Percentiles rank a stretch among this genome's conserved stretches.
Evolutionary conservation across 2,797 vertebrate genomes (phyloP).

Genomic region (Corythornis leucogaster): DNA sequence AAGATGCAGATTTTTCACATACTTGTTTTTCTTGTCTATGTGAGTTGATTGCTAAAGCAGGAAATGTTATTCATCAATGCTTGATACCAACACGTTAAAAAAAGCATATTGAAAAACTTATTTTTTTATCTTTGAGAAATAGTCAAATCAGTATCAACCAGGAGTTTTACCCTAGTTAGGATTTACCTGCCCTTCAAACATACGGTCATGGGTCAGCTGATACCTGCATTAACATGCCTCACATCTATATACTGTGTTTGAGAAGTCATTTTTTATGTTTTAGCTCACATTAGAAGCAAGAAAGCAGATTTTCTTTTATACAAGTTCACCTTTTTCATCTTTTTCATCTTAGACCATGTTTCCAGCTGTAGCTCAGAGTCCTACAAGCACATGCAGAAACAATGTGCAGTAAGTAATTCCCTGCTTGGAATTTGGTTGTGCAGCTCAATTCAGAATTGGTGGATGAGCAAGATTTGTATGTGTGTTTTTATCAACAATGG

Average conservation of each 20-base stretch:
- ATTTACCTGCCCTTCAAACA: neutral
- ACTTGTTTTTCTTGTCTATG: neutral
- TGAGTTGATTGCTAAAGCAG: conserved; percentile 39
- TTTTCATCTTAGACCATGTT: neutral
- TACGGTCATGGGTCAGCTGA: neutral
- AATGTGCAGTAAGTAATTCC: neutral
- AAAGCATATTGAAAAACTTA: neutral
- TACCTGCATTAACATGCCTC: neutral
- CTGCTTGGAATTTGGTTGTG: neutral
- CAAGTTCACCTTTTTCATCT: neutral
- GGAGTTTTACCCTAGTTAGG: neutral
- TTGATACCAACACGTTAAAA: neutral
- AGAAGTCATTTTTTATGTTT: neutral
- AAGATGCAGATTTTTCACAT: conserved; percentile 47
- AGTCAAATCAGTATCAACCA: neutral
- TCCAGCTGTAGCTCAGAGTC: neutral
- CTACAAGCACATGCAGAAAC: neutral
- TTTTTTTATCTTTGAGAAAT: neutral
- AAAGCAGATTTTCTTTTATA: neutral
- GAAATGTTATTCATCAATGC: conserved; percentile 35
- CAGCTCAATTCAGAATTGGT: neutral
- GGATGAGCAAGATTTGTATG: neutral
- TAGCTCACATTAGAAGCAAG: neutral
- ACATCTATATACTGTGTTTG: neutral
- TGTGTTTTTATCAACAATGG: neutral